Conservation (phyloP, 2,888 invertebrate species). For the Cosmopolites sordidus region DNA sequence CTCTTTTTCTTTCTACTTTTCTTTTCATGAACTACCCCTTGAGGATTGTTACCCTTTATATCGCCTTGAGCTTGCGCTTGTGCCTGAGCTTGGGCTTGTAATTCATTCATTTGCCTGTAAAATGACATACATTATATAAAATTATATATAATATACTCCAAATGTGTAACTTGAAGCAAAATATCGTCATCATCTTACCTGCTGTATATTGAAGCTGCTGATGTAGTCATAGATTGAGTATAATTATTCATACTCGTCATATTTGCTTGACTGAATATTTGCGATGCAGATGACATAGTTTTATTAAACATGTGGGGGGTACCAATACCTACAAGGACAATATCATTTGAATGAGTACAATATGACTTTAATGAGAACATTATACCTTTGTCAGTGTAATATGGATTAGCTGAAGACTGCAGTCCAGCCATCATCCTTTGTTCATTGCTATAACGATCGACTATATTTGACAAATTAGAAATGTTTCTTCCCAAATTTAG, state of each 20-base stretch:
- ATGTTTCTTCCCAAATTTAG: conserved; percentile 51
- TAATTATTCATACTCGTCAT: conserved; percentile 41
- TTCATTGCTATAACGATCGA: conserved; percentile 54
- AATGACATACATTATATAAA: too few species aligned
- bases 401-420: conserved; percentile 48
- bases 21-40: conserved; percentile 34
- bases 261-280: conserved; percentile 44
- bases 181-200: too few species aligned
- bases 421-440: conserved; percentile 55
- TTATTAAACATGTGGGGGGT: conserved; percentile 43
- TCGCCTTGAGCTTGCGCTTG: conserved; percentile 20
- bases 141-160: too few species aligned
- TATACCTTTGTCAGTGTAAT: conserved; percentile 45
- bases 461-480: conserved; percentile 58
- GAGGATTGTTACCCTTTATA: conserved; percentile 17
- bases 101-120: conserved; percentile 40
- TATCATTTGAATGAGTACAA: background rate
- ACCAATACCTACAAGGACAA: conserved; percentile 26
- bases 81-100: conserved; percentile 31
- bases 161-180: too few species aligned
- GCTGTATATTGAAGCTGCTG: conserved; percentile 13
- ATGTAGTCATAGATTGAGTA: conserved; percentile 37
- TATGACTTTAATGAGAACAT: background rate
- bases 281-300: conserved; percentile 39
- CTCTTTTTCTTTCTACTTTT: conserved; percentile 40